Evolutionary conservation across 2,113 vertebrate species (phyloP).

Genomic region (Bubo blakistoni): DNA sequence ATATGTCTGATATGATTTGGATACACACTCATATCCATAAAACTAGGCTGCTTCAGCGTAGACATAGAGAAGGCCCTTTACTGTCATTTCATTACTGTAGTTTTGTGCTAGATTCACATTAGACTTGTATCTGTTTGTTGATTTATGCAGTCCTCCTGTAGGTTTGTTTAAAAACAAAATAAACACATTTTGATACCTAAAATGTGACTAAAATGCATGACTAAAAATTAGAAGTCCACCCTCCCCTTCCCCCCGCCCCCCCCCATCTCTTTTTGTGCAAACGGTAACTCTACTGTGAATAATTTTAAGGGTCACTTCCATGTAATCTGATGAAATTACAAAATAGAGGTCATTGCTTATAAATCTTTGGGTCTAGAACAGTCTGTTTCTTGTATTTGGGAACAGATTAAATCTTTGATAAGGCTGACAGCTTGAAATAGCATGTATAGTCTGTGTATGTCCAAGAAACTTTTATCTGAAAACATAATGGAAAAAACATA

Average conservation of each 20-base stretch:
- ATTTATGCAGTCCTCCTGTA: background rate
- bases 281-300: background rate
- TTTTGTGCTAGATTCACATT: background rate
- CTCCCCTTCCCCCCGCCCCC: rapidly evolving
- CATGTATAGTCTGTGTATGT: background rate
- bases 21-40: rapidly evolving
- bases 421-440: background rate
- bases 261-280: background rate
- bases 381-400: background rate
- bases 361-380: background rate
- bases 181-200: background rate
- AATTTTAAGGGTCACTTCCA: background rate
- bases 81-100: background rate
- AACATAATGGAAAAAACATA: background rate
- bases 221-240: background rate
- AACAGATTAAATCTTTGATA: background rate
- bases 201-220: background rate
- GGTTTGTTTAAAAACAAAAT: background rate
- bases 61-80: background rate
- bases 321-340: background rate
- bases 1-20: background rate
- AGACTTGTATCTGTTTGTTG: background rate
- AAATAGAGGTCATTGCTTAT: background rate
- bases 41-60: background rate
- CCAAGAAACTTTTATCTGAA: background rate